Percentiles rank a stretch among this genome's conserved stretches.
Evolutionary conservation across 2,888 invertebrate genomes (phyloP).

Genomic region (Entomobrya proxima): DNA sequence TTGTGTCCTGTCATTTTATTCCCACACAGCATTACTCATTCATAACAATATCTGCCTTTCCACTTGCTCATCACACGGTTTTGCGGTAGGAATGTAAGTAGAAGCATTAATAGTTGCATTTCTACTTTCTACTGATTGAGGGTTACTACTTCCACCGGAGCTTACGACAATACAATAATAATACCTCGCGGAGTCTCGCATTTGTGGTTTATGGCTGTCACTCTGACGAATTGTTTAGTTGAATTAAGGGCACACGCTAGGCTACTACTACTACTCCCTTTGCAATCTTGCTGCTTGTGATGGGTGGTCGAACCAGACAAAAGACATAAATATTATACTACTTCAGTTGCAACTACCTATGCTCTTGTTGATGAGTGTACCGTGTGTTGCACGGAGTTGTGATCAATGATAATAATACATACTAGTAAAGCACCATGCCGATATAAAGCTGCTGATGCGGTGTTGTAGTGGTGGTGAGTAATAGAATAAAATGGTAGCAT

Average conservation of each 20-base stretch:
- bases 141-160: too few relatives aligned
- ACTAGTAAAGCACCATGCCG: not conserved
- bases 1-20: conserved; percentile 14
- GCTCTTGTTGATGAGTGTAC: too few relatives aligned
- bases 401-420: conserved; percentile 18
- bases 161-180: too few relatives aligned
- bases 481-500: not conserved
- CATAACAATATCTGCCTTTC: not conserved
- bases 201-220: conserved; percentile 57
- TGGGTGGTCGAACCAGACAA: too few relatives aligned
- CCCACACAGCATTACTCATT: not conserved
- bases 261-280: not conserved
- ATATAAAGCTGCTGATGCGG: not conserved
- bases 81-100: not conserved
- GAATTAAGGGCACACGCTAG: conserved; percentile 40
- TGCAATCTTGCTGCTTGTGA: not conserved
- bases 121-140: too few relatives aligned
- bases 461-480: not conserved
- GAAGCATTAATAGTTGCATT: not conserved
- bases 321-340: too few relatives aligned
- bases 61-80: not conserved
- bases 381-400: too few relatives aligned
- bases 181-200: conserved; percentile 21
- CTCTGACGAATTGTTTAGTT: conserved; percentile 48
- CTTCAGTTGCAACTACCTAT: too few relatives aligned